These are phyloP conservation scores for Muricea muricata DNA, from an alignment of 92 coral and sea anemone genomes.

Conservation along the genomic window DNA sequence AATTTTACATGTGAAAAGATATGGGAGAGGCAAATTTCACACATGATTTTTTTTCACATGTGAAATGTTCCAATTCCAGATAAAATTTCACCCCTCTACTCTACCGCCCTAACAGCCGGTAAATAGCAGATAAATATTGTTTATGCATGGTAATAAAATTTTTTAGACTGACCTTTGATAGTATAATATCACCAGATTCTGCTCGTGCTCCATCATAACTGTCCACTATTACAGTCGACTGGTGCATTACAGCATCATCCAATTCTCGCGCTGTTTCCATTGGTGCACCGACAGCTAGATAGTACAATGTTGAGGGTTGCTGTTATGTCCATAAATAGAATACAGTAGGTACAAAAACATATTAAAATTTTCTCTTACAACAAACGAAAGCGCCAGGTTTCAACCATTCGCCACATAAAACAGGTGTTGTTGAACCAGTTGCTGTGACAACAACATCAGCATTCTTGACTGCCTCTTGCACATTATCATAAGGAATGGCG, in stretches of 20 bases:
- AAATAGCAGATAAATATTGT: neutral
- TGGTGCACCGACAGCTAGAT: constrained; percentile 89
- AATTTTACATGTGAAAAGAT: neutral
- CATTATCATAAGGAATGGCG: constrained; percentile 80
- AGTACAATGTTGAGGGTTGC: neutral
- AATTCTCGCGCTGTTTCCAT: constrained; percentile 79
- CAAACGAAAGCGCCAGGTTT: constrained; percentile 90
- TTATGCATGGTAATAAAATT: too few relatives aligned
- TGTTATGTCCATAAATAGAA: neutral
- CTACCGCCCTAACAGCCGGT: neutral
- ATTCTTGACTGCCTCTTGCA: constrained; percentile 79
- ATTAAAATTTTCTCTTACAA: constrained; percentile 49
- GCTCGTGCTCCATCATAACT: constrained; percentile 74
- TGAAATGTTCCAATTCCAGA: too few relatives aligned
- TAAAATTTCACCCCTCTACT: too few relatives aligned
- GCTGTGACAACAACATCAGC: constrained; percentile 95
- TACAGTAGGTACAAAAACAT: too few relatives aligned
- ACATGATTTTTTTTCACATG: too few relatives aligned
- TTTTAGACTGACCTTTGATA: constrained; percentile 70
- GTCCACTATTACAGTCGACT: constrained; percentile 83
- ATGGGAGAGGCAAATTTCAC: too few relatives aligned
- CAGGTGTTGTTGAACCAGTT: constrained; percentile 77
- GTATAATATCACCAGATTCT: constrained; percentile 94
- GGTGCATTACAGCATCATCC: constrained; percentile 83
- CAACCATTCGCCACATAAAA: constrained; percentile 90